Evolutionary conservation across 2,113 vertebrate species (phyloP).

Genomic region (Dasyprocta punctata): DNA sequence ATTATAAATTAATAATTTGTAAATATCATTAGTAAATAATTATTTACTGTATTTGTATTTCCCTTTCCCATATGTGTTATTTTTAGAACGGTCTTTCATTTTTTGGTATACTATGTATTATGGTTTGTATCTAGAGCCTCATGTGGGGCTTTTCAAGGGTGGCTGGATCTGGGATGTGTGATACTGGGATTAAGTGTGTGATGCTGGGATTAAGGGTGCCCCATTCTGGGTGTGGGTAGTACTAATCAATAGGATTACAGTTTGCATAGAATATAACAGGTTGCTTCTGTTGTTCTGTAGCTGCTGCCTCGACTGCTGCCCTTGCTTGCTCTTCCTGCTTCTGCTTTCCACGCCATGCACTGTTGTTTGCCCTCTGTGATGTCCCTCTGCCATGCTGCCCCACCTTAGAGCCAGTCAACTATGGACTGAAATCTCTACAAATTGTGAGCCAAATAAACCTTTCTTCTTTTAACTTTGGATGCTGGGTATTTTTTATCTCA

Average conservation of each 20-base stretch:
- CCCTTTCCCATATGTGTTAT: neutral
- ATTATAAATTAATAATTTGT: neutral
- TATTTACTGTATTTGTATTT: neutral
- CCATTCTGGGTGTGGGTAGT: neutral
- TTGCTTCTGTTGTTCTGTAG: neutral
- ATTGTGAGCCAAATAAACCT: neutral
- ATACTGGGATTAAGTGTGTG: neutral
- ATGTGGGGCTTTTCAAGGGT: neutral
- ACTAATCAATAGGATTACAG: neutral
- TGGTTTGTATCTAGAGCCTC: neutral
- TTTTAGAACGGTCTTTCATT: constrained; percentile 41
- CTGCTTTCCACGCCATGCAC: neutral
- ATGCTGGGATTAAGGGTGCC: neutral
- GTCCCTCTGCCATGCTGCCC: neutral
- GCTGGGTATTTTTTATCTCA: neutral
- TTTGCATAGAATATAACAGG: neutral
- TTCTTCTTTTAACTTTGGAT: neutral
- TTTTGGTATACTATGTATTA: neutral
- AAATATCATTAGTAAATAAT: constrained; percentile 4
- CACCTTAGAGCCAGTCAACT: neutral
- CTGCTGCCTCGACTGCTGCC: neutral
- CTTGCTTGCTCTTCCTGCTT: neutral
- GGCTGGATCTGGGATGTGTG: neutral
- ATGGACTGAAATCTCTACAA: neutral
- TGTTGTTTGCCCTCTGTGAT: neutral